phyloP scores from a whole-genome alignment of 2,888 invertebrate genomes.

The Drosophila borealis region DNA sequence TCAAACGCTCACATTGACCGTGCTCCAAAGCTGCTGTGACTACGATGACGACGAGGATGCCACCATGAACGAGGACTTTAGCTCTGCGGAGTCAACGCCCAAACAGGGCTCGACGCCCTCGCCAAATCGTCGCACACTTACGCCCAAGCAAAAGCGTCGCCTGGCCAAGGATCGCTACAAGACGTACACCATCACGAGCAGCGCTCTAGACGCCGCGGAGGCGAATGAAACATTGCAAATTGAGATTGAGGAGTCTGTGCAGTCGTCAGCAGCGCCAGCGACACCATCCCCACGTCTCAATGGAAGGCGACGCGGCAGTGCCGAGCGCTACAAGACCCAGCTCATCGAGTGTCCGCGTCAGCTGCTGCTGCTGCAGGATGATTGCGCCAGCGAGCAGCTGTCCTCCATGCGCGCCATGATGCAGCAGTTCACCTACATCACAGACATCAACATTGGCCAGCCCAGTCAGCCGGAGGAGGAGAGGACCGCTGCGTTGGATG shows the following conservation, averaged over 20 bases:
- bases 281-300: constrained; percentile 51
- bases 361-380: constrained; percentile 50
- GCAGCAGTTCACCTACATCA: constrained; percentile 82
- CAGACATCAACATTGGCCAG: constrained; percentile 82
- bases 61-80: constrained; percentile 87
- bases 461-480: constrained; percentile 44
- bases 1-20: constrained; percentile 85
- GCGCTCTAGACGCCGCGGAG: constrained; percentile 42
- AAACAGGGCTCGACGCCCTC: constrained; percentile 86
- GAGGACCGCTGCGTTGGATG: constrained; percentile 27
- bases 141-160: constrained; percentile 91
- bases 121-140: constrained; percentile 85
- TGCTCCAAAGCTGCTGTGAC: constrained; percentile 86
- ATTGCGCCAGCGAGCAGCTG: constrained; percentile 67
- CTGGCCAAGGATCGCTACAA: constrained; percentile 92
- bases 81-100: constrained; percentile 91
- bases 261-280: background rate
- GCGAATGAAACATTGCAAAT: constrained; percentile 82
- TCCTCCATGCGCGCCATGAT: constrained; percentile 82
- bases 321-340: constrained; percentile 91
- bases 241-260: constrained; percentile 85
- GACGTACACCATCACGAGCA: constrained; percentile 90
- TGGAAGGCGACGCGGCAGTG: constrained; percentile 79
- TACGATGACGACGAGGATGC: constrained; percentile 83
- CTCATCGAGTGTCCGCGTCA: constrained; percentile 85